phyloP scores from a whole-genome alignment of 2,888 invertebrate species.

The Prosapia bicincta region DNA sequence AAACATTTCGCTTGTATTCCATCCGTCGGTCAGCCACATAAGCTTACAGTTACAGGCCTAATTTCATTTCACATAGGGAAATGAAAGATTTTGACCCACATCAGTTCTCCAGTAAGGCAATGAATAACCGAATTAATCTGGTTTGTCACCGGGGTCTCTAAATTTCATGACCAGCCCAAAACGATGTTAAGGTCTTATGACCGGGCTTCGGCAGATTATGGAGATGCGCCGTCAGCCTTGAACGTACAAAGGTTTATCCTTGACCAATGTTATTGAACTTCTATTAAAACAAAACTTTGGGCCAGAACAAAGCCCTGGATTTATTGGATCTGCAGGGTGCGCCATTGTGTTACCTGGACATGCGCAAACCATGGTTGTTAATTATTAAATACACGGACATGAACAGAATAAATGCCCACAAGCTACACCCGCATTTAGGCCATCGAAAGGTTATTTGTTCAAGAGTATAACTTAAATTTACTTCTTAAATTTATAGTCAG shows the following conservation, averaged over 20 bases:
- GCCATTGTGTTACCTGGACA: neutral
- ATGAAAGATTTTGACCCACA: too few species aligned
- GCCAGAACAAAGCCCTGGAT: neutral
- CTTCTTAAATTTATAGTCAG: too few species aligned
- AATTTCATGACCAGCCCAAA: neutral
- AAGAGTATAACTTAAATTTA: too few species aligned
- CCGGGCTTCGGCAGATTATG: neutral
- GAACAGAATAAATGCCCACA: too few species aligned
- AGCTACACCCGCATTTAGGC: too few species aligned
- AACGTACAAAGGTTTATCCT: neutral
- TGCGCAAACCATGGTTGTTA: neutral
- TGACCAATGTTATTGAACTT: neutral
- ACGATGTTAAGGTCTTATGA: neutral
- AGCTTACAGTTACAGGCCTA: too few species aligned
- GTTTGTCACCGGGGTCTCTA: neutral
- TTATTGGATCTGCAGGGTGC: neutral
- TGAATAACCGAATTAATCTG: neutral
- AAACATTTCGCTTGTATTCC: too few species aligned
- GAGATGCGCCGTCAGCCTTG: neutral
- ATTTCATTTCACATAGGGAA: too few species aligned
- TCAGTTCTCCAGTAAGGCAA: too few species aligned
- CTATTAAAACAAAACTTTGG: neutral
- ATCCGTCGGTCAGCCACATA: too few species aligned
- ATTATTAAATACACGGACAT: too few species aligned
- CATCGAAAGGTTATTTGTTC: too few species aligned